These are phyloP conservation scores for Sylvilagus bachmani DNA, from an alignment of 2,113 vertebrate species.

Conservation along the genomic window DNA sequence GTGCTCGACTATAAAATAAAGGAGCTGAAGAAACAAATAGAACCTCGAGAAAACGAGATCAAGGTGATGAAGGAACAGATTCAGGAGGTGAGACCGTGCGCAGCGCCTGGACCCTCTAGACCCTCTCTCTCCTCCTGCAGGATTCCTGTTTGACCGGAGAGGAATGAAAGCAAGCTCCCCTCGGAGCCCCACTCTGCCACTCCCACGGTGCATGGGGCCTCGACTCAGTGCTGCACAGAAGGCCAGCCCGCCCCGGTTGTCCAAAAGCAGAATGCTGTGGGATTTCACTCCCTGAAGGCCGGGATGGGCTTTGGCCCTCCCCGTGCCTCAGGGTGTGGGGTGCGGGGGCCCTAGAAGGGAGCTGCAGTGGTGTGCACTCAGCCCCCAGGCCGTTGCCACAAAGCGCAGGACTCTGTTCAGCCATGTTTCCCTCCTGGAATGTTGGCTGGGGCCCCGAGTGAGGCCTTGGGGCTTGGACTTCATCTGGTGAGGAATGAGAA, in stretches of 20 bases:
- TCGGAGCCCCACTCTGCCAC: neutral
- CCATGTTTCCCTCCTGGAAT: neutral
- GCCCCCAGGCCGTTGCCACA: neutral
- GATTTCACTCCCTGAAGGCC: fast-evolving
- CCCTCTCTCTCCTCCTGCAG: neutral
- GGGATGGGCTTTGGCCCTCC: neutral
- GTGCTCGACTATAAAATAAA: slow-evolving; percentile 92
- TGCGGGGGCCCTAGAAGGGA: neutral
- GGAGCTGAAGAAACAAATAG: slow-evolving; percentile 92
- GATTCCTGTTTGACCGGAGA: fast-evolving
- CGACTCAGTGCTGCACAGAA: neutral
- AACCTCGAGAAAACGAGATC: slow-evolving; percentile 92
- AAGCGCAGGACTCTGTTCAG: neutral
- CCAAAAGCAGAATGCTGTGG: neutral
- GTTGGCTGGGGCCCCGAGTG: neutral
- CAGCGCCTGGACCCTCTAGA: neutral
- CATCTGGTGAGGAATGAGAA: slow-evolving; percentile 41
- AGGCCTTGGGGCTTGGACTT: slow-evolving; percentile 2
- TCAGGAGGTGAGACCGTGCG: slow-evolving; percentile 87
- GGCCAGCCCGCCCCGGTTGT: neutral
- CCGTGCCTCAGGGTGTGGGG: fast-evolving
- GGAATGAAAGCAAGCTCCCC: neutral
- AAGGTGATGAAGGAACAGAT: slow-evolving; percentile 92
- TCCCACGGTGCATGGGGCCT: neutral
- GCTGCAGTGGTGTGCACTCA: neutral